These are phyloP conservation scores for Thereva nobilitata DNA, from an alignment of 2,888 invertebrate species.

Conservation along the genomic window DNA sequence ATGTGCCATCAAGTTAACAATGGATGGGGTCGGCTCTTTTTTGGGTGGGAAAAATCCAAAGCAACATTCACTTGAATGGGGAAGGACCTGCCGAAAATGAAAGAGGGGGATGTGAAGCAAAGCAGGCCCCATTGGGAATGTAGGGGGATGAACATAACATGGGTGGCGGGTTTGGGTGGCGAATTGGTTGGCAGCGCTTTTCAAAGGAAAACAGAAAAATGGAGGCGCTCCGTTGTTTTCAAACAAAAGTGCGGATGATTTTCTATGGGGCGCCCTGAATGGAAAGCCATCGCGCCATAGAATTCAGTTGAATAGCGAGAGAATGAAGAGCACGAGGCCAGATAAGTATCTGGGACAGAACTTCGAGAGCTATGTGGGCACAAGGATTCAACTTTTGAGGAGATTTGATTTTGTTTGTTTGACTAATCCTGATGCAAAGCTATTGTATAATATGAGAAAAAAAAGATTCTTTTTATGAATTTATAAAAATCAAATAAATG, in stretches of 20 bases:
- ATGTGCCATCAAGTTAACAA: conserved; percentile 32
- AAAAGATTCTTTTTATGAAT: too few relatives aligned
- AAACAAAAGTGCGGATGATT: conserved; percentile 43
- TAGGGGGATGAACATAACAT: not conserved
- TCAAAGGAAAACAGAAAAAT: conserved; percentile 41
- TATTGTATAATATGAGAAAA: too few relatives aligned
- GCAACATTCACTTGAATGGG: conserved; percentile 32
- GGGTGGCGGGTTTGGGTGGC: conserved; percentile 12
- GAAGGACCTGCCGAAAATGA: conserved; percentile 31
- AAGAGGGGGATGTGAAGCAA: conserved; percentile 1
- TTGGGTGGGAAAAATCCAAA: conserved; percentile 2
- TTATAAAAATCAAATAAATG: too few relatives aligned
- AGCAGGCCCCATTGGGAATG: conserved; percentile 11
- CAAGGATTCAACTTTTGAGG: conserved; percentile 38
- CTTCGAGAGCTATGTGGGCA: conserved; percentile 41
- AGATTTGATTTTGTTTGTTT: conserved; percentile 41
- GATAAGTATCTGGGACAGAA: conserved; percentile 43
- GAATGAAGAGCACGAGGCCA: conserved; percentile 42
- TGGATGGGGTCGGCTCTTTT: conserved; percentile 4
- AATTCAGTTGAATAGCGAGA: conserved; percentile 42
- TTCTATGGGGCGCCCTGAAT: conserved; percentile 42
- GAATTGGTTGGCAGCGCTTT: conserved; percentile 38
- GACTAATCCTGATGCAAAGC: conserved; percentile 22
- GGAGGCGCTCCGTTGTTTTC: conserved; percentile 41
- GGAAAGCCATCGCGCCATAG: conserved; percentile 42